phyloP scores from a whole-genome alignment of 2,888 invertebrate genomes.

The Limnephilus lunatus region DNA sequence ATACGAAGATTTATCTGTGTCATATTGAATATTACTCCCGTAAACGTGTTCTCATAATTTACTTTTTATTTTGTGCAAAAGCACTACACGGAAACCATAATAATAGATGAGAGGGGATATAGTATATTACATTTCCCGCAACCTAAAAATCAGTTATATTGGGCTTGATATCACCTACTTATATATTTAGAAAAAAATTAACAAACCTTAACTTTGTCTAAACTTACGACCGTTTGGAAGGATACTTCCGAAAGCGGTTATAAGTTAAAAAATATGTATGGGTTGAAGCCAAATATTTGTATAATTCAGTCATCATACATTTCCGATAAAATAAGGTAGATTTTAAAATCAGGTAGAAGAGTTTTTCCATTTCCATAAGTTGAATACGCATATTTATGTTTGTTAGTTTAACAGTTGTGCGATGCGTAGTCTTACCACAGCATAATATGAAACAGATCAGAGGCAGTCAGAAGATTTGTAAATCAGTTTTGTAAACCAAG shows the following conservation, averaged over 20 bases:
- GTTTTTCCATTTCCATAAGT: not conserved
- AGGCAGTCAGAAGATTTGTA: not conserved
- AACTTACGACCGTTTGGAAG: not conserved
- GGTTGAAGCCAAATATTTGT: not conserved
- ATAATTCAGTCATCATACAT: not conserved
- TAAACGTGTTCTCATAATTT: not conserved
- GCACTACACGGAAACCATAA: not conserved
- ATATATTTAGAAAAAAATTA: not conserved
- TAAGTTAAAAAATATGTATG: not conserved
- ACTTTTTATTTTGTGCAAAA: not conserved
- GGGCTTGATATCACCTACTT: not conserved
- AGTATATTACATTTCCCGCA: not conserved
- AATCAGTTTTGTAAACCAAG: not conserved
- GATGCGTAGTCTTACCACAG: not conserved
- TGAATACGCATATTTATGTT: not conserved
- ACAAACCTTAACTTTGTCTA: too few species aligned
- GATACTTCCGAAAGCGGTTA: not conserved
- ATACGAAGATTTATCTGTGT: slow-evolving; percentile 17
- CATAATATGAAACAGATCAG: not conserved
- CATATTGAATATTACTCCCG: slow-evolving; percentile 27
- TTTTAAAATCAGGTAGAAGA: not conserved
- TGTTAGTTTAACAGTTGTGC: not conserved
- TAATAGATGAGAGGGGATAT: not conserved
- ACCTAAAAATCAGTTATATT: not conserved
- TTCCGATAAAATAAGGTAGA: not conserved